phyloP scores from a whole-genome alignment of 2,888 invertebrate species.

The Argyresthia goedartella region DNA sequence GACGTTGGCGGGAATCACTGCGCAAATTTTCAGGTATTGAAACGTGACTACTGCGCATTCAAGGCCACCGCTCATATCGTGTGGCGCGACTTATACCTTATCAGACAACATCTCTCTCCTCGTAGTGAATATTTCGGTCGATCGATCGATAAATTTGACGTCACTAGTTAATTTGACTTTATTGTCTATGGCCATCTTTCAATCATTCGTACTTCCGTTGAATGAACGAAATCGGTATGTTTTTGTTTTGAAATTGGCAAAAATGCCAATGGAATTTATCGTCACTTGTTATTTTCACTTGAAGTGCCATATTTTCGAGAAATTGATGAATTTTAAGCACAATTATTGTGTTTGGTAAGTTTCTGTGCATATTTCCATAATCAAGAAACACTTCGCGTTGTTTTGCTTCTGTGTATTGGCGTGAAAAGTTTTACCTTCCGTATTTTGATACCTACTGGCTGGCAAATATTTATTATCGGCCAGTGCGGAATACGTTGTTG shows the following conservation, averaged over 20 bases:
- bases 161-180: too few relatives aligned
- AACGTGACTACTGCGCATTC: too few relatives aligned
- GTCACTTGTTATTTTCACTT: conserved; percentile 44
- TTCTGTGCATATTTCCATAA: conserved; percentile 5
- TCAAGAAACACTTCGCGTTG: too few relatives aligned
- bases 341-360: conserved; percentile 24
- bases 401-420: too few relatives aligned
- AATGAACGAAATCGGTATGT: conserved; percentile 19
- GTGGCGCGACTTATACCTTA: too few relatives aligned
- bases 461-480: background rate
- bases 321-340: conserved; percentile 15
- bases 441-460: background rate
- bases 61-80: too few relatives aligned
- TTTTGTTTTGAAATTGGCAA: conserved; percentile 31
- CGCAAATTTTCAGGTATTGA: too few relatives aligned
- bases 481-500: background rate
- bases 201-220: conserved; percentile 13
- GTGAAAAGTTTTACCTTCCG: too few relatives aligned
- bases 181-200: conserved; percentile 15
- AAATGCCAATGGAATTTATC: conserved; percentile 22
- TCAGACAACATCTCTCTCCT: too few relatives aligned
- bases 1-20: too few relatives aligned
- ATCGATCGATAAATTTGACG: too few relatives aligned
- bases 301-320: conserved; percentile 43
- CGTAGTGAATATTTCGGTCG: too few relatives aligned